Base-by-base conservation (phyloP, 2,888 invertebrate genomes). In the Ellobium chinense region DNA sequence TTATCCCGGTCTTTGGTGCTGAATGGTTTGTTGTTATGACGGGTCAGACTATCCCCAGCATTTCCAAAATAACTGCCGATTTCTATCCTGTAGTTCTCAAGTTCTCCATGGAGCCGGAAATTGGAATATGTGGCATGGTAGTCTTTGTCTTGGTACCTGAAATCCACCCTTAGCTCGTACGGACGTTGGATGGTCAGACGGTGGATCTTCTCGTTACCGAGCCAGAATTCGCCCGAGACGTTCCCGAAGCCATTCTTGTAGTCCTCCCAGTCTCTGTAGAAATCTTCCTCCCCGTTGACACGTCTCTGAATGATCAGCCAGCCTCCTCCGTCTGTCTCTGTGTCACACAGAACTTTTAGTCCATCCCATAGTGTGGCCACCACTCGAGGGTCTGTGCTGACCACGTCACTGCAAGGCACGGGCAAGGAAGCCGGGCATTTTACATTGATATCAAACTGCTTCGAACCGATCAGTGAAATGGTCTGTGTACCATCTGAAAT, bases 321-420 rank as follows among this genome's bases (percentile, higher is more conserved):
- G n/a, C n/a, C n/a, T n/a, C 62, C 62, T 7, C 62, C 62, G 2
- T 29, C 62, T 29, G 62, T 62, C 62, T 29, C 14, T 24, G 66
- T 66, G 37, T 66, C 66, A 66, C 66, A 66, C n/a, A 66, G 24
- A 0, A 66, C 66, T 36, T 66, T 24, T 21, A 34, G 60, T 60
- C 60, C 60, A n/a, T 60, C 27, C n/a, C 34, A 34, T n/a, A 14
- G 21, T 24, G 24, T 14, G n/a, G n/a, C 5, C 5, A n/a, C 12
- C n/a, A 36, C 29, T n/a, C 9, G n/a, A 1, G 21, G 18, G 18
- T 24, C 27, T 5, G 37, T 29, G 1, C 21, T 1, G 1, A 29
- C 39, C 5, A 37, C 24, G 1, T 34, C 46, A 0, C 24, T 1
- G 46, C 60, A 60, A 24, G 60, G 7, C 7, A 7, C n/a, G 24